phyloP scores from a whole-genome alignment of 2,797 vertebrate genomes.

The Myripristis murdjan region DNA sequence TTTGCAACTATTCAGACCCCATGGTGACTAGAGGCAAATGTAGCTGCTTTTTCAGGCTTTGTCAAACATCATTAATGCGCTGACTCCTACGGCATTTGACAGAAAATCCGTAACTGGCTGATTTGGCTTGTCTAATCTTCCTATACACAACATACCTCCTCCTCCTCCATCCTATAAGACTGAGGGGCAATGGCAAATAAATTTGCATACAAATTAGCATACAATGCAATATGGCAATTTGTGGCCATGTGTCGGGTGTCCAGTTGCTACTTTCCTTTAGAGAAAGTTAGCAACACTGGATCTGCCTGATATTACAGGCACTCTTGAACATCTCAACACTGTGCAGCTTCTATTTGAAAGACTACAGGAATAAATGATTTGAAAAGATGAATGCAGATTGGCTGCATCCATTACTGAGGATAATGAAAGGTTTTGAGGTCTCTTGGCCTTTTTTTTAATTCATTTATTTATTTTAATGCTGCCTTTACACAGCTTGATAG shows the following conservation, averaged over 20 bases:
- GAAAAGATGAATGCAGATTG: not conserved
- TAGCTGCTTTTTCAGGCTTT: conserved; percentile 21
- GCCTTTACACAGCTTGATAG: too few species aligned
- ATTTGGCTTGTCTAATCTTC: conserved; percentile 25
- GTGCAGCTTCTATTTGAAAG: too few species aligned
- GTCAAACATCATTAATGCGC: conserved; percentile 26
- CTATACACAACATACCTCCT: not conserved
- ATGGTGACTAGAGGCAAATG: conserved; percentile 43
- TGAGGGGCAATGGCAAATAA: conserved; percentile 25
- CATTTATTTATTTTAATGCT: too few species aligned
- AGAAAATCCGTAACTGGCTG: conserved; percentile 22
- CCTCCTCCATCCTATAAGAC: not conserved
- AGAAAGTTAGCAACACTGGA: conserved; percentile 15
- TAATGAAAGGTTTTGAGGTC: not conserved
- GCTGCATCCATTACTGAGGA: conserved; percentile 29
- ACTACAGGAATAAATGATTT: too few species aligned
- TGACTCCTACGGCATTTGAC: not conserved
- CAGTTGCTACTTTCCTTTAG: conserved; percentile 18
- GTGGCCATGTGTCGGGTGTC: conserved; percentile 20
- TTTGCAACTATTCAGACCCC: conserved; percentile 48
- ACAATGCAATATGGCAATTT: conserved; percentile 33
- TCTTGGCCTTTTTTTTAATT: too few species aligned
- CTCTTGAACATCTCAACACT: conserved; percentile 9
- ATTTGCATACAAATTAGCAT: conserved; percentile 54
- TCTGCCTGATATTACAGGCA: conserved; percentile 9